phyloP scores from a whole-genome alignment of 2,797 vertebrate genomes.

The Microctenopoma steveboyesi region DNA sequence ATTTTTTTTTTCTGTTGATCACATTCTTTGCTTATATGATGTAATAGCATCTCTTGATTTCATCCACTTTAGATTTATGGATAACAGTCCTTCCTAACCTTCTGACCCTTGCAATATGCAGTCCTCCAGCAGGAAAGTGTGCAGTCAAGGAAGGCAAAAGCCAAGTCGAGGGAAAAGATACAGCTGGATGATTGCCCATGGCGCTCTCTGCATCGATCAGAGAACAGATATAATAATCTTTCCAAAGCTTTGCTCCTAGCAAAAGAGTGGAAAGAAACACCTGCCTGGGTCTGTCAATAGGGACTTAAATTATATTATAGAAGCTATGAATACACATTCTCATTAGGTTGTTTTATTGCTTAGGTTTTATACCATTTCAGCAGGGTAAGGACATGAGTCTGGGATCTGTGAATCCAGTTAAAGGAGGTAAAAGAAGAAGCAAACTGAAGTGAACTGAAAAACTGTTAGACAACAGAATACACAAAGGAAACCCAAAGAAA shows the following conservation, averaged over 20 bases:
- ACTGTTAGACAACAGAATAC: slow-evolving; percentile 13
- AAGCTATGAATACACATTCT: slow-evolving; percentile 24
- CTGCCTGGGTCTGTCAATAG: slow-evolving; percentile 40
- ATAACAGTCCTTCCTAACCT: slow-evolving; percentile 59
- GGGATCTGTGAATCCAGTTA: slow-evolving; percentile 2
- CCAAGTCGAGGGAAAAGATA: slow-evolving; percentile 24
- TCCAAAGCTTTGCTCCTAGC: slow-evolving; percentile 43
- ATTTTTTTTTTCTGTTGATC: slow-evolving; percentile 61
- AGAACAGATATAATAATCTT: slow-evolving; percentile 60
- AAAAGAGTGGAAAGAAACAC: slow-evolving; percentile 32
- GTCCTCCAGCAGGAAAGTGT: slow-evolving; percentile 20
- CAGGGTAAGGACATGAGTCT: not conserved
- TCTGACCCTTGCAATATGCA: slow-evolving; percentile 34
- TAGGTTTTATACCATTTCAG: slow-evolving; percentile 9
- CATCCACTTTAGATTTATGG: slow-evolving; percentile 59
- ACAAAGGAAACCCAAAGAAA: not conserved
- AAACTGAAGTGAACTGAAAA: slow-evolving; percentile 21
- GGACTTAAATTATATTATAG: slow-evolving; percentile 36
- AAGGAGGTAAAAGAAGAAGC: slow-evolving; percentile 15
- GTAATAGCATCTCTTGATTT: slow-evolving; percentile 51
- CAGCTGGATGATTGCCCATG: slow-evolving; percentile 50
- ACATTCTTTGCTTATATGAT: slow-evolving; percentile 46
- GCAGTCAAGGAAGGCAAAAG: not conserved
- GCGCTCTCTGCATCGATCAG: slow-evolving; percentile 62
- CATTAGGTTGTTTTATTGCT: slow-evolving; percentile 10